Evolutionary conservation across 2,113 vertebrate genomes (phyloP).

Genomic region (Pelecanus crispus): DNA sequence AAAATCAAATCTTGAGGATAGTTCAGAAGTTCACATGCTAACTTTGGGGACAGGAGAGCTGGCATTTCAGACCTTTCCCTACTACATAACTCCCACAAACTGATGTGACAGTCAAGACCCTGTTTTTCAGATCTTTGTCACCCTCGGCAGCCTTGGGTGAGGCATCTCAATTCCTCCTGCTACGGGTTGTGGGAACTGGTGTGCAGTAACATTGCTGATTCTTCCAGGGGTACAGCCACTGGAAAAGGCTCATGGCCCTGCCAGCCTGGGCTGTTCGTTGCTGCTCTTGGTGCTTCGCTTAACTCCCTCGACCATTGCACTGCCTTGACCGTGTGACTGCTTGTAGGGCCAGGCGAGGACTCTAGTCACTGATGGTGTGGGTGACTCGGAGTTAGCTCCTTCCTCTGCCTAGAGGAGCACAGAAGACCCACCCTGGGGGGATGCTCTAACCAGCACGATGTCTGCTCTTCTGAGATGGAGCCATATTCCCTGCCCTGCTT

Average conservation of each 20-base stretch:
- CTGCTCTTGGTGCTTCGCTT: neutral
- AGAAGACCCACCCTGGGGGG: neutral
- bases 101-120: neutral
- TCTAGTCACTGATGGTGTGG: neutral
- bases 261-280: neutral
- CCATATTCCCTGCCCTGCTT: too few relatives aligned
- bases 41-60: neutral
- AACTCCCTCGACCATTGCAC: too few relatives aligned
- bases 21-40: neutral
- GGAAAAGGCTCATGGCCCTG: neutral
- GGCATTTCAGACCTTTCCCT: neutral
- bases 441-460: neutral
- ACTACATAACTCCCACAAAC: neutral
- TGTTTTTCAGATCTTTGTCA: neutral
- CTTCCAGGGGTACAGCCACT: neutral
- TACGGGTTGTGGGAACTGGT: neutral
- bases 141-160: neutral
- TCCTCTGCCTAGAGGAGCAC: neutral
- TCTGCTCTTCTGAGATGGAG: neutral
- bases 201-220: neutral
- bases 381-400: neutral
- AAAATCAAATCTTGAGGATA: neutral
- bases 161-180: neutral
- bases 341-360: neutral
- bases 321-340: too few relatives aligned